phyloP scores from a whole-genome alignment of 2,797 vertebrate species.

The Pachyuromys duprasi region DNA sequence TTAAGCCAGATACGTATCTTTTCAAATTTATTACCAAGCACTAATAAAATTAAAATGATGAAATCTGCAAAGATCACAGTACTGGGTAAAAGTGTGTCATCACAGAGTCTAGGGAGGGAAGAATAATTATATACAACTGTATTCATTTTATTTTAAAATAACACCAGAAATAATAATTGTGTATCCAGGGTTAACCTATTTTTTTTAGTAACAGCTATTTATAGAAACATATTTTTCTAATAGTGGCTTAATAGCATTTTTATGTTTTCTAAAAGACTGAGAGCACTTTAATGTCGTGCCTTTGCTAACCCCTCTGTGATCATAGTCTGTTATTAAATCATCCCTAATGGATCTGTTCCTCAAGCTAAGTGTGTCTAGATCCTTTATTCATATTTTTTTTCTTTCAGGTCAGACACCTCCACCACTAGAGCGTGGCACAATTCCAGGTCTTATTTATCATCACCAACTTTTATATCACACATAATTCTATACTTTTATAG shows the following conservation, averaged over 20 bases:
- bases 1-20: conserved; percentile 44
- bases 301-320: conserved; percentile 58
- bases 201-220: conserved; percentile 68
- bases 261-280: conserved; percentile 31
- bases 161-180: conserved; percentile 36
- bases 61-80: conserved; percentile 16
- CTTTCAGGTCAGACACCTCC: conserved; percentile 7
- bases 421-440: not conserved
- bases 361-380: conserved; percentile 53
- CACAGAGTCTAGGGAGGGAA: not conserved
- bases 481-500: not conserved
- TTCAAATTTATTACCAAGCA: conserved; percentile 16
- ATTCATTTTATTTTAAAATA: conserved; percentile 61
- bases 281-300: conserved; percentile 43
- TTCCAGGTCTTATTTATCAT: not conserved
- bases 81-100: not conserved
- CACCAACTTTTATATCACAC: not conserved
- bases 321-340: conserved; percentile 71
- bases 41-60: conserved; percentile 55
- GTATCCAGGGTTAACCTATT: conserved; percentile 26
- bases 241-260: conserved; percentile 44
- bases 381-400: not conserved
- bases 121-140: conserved; percentile 6
- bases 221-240: conserved; percentile 61
- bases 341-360: conserved; percentile 61